A percentile compares a stretch with the other conserved stretches of the same genome.
phyloP scores from a whole-genome alignment of 2,888 invertebrate species.

The Pogonocherus hispidulus region DNA sequence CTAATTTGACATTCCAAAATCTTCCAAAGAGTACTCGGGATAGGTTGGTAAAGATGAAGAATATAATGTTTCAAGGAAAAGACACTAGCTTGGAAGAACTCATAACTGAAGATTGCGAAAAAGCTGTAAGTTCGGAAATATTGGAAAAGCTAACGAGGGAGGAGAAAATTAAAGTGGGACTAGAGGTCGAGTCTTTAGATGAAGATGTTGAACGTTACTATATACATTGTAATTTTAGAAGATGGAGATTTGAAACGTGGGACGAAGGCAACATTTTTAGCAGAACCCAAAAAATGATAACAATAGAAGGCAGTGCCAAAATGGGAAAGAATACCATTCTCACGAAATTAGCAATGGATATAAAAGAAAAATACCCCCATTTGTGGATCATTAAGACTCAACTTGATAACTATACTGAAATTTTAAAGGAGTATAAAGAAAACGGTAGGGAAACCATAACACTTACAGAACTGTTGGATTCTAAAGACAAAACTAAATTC shows the following conservation, averaged over 20 bases:
- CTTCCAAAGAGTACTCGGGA: too few species aligned
- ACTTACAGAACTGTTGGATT: constrained; percentile 5
- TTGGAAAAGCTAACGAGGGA: neutral
- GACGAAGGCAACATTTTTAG: neutral
- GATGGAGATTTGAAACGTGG: neutral
- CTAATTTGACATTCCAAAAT: too few species aligned
- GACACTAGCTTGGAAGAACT: constrained; percentile 9
- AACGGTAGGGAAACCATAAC: neutral
- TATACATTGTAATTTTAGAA: too few species aligned
- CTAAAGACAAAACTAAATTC: neutral
- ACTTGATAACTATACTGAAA: neutral
- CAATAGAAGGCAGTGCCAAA: constrained; percentile 14
- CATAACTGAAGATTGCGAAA: neutral
- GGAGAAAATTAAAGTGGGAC: too few species aligned
- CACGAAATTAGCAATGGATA: constrained; percentile 1
- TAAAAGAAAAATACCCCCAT: neutral
- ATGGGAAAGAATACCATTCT: constrained; percentile 25
- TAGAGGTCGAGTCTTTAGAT: too few species aligned
- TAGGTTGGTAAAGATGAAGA: too few species aligned
- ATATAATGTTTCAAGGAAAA: too few species aligned
- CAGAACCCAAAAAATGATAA: neutral
- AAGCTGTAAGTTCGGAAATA: neutral
- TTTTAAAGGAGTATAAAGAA: neutral
- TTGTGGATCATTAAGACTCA: constrained; percentile 13
- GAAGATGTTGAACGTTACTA: too few species aligned